Conservation (phyloP, 2,113 vertebrate genomes). For the Amphilophus citrinellus region DNA sequence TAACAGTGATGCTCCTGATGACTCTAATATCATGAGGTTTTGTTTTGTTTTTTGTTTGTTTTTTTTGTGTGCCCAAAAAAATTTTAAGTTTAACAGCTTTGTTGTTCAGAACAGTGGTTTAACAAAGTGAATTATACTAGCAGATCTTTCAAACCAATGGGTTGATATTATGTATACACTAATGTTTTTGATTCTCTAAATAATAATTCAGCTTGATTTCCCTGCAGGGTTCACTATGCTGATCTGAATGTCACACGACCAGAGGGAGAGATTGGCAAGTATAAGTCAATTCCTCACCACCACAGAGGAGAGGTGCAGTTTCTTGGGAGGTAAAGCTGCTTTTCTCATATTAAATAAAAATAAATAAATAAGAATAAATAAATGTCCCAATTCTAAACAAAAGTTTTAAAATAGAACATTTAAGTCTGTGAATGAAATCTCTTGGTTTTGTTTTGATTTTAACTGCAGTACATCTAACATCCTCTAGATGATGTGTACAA, state of each 20-base stretch:
- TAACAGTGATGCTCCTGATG: no score
- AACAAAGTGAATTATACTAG: no score
- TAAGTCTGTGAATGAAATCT: background rate
- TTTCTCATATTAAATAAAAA: background rate
- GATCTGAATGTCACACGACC: constrained; percentile 93
- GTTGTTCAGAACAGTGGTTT: no score
- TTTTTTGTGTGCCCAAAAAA: no score
- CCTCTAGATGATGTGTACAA: background rate
- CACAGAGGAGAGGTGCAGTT: constrained; percentile 97
- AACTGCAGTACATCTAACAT: background rate
- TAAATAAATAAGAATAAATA: background rate
- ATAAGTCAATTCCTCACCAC: constrained; percentile 97
- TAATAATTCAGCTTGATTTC: background rate
- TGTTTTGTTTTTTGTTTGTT: no score
- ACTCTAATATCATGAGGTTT: no score
- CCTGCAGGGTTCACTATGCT: constrained; percentile 88
- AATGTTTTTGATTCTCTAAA: background rate
- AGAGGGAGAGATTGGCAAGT: constrained; percentile 93
- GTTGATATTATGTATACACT: background rate
- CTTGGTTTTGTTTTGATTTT: background rate
- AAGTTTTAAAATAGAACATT: background rate
- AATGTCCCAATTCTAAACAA: background rate
- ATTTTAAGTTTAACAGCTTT: no score
- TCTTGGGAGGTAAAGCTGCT: constrained; percentile 87
- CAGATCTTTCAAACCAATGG: no score